Conservation (phyloP, 2,888 invertebrate species). For the Philaethria dido region DNA sequence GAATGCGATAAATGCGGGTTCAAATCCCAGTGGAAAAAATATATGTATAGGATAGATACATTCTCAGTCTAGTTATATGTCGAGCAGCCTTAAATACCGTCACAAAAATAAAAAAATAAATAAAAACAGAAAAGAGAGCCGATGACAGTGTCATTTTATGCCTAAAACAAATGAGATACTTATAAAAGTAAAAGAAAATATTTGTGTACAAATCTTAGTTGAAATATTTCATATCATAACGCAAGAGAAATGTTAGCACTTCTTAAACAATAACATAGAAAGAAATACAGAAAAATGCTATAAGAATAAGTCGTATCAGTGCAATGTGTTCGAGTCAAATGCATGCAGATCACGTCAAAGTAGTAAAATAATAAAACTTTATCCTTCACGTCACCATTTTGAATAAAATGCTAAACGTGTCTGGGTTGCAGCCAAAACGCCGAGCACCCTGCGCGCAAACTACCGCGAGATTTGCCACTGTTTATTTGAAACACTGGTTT, state of each 20-base stretch:
- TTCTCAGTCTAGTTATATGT: not conserved
- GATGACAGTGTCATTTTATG: too few species aligned
- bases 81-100: too few species aligned
- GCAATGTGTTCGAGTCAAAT: constrained; percentile 43
- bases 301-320: constrained; percentile 31
- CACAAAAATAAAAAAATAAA: too few species aligned
- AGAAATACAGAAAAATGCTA: constrained; percentile 3
- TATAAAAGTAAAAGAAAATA: too few species aligned
- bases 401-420: constrained; percentile 83
- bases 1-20: not conserved
- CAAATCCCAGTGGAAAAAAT: not conserved
- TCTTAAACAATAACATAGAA: constrained; percentile 3
- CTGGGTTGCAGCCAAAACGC: constrained; percentile 78
- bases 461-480: constrained; percentile 45
- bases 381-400: constrained; percentile 81
- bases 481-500: constrained; percentile 13
- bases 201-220: too few species aligned
- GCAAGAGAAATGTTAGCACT: not conserved
- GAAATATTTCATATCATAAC: not conserved
- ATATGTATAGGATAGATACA: too few species aligned
- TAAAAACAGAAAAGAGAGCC: too few species aligned
- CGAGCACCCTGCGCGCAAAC: constrained; percentile 50
- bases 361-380: constrained; percentile 83
- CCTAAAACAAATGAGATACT: too few species aligned
- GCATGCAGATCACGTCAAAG: constrained; percentile 76